Evolutionary conservation across 53 echinoderm and acorn worm species (phyloP), one percentile per base, ranked within the genome.

Genomic region (Glandiceps talaboti): DNA sequence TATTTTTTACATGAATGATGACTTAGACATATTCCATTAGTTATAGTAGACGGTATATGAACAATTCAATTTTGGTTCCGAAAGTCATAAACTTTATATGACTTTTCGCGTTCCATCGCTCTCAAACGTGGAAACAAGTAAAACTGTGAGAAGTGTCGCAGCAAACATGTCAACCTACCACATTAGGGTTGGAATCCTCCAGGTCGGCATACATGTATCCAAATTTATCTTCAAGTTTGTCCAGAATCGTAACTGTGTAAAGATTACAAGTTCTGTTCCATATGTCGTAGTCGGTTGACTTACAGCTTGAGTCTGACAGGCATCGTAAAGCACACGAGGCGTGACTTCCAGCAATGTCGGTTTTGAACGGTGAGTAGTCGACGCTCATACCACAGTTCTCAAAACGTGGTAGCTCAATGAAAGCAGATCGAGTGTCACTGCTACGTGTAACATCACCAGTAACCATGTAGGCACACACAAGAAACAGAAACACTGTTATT

Each of bases 321-420:
- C 92, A 92, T 27, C 85, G 82, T 29, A 92, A 80, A 12, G 80
- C 87, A 29, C 90, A 92, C 27, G 33, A 82, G 14, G 79, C 32
- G 76, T 86, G 87, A 32, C 81, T 92, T 20, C 33, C 74, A 30
- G 83, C 20, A 12, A 6, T 20, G 6, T 6, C 20, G 64, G 64
- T 45, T 20, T 45, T 45, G 64, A 45, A 45, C 6, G 64, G 64
- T 20, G 64, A 45, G 64, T 45, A 85, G 14, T 81, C 77, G 29
- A 78, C 85, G 20, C 79, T 83, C 26, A 93, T 83, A 26, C 90
- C 90, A 73, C 93, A 93, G 82, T 93, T 77, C 27, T 84, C 77
- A 79, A 93, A 93, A 25, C 90, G 83, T 14, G 85, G 90, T 29
- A 88, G 77, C 75, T 93, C 93, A 79, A 93, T 75, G 73, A 93